Percentiles rank a stretch among this genome's conserved stretches.
These are phyloP conservation scores for Dasyurus viverrinus DNA, from an alignment of 2,113 vertebrate species.

Conservation along the genomic window DNA sequence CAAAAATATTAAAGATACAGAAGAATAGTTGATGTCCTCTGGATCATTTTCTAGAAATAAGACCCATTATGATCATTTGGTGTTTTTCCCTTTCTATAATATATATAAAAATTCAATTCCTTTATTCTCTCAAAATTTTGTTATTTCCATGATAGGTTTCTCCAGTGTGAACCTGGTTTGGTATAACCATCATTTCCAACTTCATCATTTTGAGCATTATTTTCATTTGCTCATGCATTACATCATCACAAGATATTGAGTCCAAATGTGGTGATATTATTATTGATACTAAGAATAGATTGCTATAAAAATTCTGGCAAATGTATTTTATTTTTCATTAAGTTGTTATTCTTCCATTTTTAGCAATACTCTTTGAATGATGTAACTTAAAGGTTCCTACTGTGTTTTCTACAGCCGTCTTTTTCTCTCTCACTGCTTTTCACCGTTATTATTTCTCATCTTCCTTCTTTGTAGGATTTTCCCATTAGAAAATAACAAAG, in stretches of 20 bases:
- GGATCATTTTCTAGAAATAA: neutral
- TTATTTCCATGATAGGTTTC: neutral
- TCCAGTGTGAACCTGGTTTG: neutral
- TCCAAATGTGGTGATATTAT: neutral
- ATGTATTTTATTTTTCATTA: neutral
- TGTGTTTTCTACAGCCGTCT: neutral
- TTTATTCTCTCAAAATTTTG: neutral
- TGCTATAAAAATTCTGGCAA: neutral
- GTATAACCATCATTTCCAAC: neutral
- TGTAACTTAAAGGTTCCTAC: neutral
- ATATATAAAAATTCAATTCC: neutral
- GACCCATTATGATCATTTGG: neutral
- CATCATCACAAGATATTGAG: neutral
- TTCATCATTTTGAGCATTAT: neutral
- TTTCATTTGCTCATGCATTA: neutral
- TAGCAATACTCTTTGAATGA: neutral
- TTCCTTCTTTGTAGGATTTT: neutral
- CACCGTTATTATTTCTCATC: neutral
- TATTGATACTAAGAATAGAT: neutral
- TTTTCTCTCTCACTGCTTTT: neutral
- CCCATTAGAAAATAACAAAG: neutral
- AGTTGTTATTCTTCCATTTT: neutral
- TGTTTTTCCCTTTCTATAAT: neutral
- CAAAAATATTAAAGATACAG: neutral
- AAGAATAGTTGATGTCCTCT: neutral